phyloP scores from a whole-genome alignment of 2,888 invertebrate species.

The Pterostichus madidus region DNA sequence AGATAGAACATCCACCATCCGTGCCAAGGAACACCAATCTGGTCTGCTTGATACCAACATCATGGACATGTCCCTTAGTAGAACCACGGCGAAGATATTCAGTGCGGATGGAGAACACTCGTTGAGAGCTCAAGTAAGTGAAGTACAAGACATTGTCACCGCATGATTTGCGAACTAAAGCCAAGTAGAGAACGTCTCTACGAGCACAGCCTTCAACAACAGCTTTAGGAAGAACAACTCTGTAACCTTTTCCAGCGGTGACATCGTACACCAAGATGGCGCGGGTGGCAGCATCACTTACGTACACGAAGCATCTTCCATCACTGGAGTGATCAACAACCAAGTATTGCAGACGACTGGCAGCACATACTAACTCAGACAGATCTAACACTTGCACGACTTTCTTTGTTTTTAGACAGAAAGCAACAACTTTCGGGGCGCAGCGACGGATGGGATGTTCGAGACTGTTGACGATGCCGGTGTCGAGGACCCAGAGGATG shows the following conservation, averaged over 20 bases:
- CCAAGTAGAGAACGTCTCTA: conserved; percentile 84
- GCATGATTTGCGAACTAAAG: conserved; percentile 80
- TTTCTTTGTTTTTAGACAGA: conserved; percentile 81
- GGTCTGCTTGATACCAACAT: conserved; percentile 80
- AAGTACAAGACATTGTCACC: conserved; percentile 81
- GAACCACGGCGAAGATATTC: conserved; percentile 81
- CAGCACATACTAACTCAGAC: conserved; percentile 79
- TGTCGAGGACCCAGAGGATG: conserved; percentile 86
- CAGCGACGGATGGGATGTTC: conserved; percentile 83
- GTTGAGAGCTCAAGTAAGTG: conserved; percentile 82
- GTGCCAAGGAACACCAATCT: conserved; percentile 82
- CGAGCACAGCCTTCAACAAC: conserved; percentile 78
- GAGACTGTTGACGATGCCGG: conserved; percentile 84
- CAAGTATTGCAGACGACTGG: conserved; percentile 85
- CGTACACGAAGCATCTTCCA: conserved; percentile 82
- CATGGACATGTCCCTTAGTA: conserved; percentile 78
- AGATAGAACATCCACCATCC: conserved; percentile 81
- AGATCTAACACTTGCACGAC: conserved; percentile 82
- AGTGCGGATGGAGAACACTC: conserved; percentile 83
- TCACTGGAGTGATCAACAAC: conserved; percentile 83
- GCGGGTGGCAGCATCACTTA: conserved; percentile 85
- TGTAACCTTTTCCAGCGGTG: conserved; percentile 81
- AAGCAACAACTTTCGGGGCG: conserved; percentile 84
- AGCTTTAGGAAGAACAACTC: conserved; percentile 82
- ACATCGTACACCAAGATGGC: conserved; percentile 85